Evolutionary conservation across 2,888 invertebrate species (phyloP), one percentile per base, ranked within the genome.

Genomic region (Drosophila formosana): DNA sequence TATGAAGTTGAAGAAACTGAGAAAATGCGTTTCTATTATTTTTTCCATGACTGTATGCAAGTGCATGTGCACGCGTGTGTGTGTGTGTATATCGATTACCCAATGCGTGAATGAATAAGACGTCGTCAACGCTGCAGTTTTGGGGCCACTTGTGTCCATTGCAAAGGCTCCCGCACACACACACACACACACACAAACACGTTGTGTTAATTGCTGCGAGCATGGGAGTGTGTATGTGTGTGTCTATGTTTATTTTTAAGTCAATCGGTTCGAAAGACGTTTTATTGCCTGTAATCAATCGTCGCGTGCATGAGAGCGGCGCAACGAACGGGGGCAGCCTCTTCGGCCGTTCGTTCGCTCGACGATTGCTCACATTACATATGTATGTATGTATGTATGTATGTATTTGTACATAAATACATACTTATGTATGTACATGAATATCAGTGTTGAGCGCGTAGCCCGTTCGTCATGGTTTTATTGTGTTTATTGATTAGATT

Each of bases 31-130:
- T n/a, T n/a, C n/a, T n/a, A n/a, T n/a, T n/a, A n/a, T n/a, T n/a
- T n/a, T n/a, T n/a, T n/a, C n/a, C n/a, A n/a, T n/a, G n/a, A n/a
- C n/a, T n/a, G n/a, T n/a, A 4, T 30, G 37, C 37, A 37, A 37
- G 37, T n/a, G 62, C 25, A 37, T 50, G 28, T 61, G 30, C 50
- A 8, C 50, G 8, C 50, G 52, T 71, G 39, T 55, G 13, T 61
- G 53, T 57, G 49, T 53, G 58, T 73, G 34, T 80, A 64, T 87
- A 87, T 82, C 82, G 82, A 87, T 85, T 84, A 78, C 82, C 73
- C 78, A 80, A 84, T 84, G 84, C 85, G 78, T 85, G 84, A 87
- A 85, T 84, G 88, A 87, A 83, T 83, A 86, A 86, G 81, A 74
- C 70, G 63, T 69, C 34, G 51, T 63, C 72, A 73, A 56, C 82